These are phyloP conservation scores for Gnathonemus longibarbis DNA, from an alignment of 2,113 vertebrate genomes.

Conservation along the genomic window DNA sequence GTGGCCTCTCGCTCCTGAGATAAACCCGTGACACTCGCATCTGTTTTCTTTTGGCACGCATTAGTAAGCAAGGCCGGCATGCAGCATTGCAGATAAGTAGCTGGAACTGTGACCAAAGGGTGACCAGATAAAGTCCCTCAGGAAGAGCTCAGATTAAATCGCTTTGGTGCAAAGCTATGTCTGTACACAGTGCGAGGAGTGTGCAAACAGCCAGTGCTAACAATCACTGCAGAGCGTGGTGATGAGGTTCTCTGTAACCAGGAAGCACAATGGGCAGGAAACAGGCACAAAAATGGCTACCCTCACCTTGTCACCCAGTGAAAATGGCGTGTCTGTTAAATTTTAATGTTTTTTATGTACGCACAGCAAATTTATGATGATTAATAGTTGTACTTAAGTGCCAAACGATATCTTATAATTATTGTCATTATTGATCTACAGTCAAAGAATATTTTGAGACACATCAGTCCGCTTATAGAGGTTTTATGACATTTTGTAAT, in stretches of 20 bases:
- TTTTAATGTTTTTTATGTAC: background rate
- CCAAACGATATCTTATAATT: background rate
- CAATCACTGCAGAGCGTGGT: background rate
- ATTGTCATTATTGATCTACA: background rate
- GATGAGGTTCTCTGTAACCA: background rate
- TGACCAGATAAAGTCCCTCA: background rate
- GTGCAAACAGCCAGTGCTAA: background rate
- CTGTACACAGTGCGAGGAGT: background rate
- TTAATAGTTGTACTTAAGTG: background rate
- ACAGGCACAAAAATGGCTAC: background rate
- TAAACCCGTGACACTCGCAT: conserved; percentile 35
- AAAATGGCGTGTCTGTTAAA: background rate
- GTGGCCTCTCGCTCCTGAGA: conserved; percentile 33
- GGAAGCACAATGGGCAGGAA: background rate
- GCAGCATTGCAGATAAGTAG: background rate
- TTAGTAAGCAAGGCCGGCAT: conserved; percentile 27
- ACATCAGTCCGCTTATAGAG: background rate
- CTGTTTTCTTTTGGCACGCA: conserved; percentile 31
- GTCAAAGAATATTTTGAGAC: background rate
- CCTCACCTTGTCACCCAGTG: background rate
- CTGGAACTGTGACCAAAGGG: background rate
- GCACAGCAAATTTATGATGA: background rate
- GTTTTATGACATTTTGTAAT: background rate
- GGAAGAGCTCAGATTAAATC: background rate
- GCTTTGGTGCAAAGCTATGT: background rate